Base-by-base conservation (phyloP, 2,888 invertebrate species). In the Lacanobia wlatinum region DNA sequence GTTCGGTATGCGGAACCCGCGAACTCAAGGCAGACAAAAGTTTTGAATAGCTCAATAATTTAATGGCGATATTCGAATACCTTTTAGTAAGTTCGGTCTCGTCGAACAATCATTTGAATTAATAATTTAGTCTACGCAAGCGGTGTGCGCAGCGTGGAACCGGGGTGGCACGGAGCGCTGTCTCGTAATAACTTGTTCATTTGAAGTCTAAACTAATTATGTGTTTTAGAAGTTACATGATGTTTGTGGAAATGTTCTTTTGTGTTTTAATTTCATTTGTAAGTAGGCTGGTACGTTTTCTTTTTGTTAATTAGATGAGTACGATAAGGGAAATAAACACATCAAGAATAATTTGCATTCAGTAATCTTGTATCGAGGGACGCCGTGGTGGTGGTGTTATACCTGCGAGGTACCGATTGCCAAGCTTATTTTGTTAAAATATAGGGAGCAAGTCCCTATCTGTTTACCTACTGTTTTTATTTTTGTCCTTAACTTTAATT, bases 41-140 rank as follows among this genome's bases (percentile, higher is more conserved):
- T 86, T 84, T 82, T 80, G 82, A 83, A 86, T 83, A 82, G 78
- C 83, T 84, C 77, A 83, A 83, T 84, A 82, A 86, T 78, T 80
- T 84, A 77, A 83, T 79, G 73, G 72, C 55, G 70, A 75, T 73
- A 73, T 84, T 80, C 75, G 71, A 80, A 82, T 82, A 83, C 75
- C 79, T 78, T 80, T 77, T 72, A 75, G 73, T 70, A 64, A 71
- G 59, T 76, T 73, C 69, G 68, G 70, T 71, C 76, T 78, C 72
- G 66, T 80, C 50, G 23, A 71, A 70, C 68, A 74, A 78, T 78
- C n/a, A 81, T 83, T 79, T 77, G 61, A 78, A 78, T 85, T 73
- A 74, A 83, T 83, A 76, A 84, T 75, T 79, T 80, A 56, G 76
- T 70, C 50, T 62, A 59, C 28, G 59, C 62, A 78, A 43, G 53